Evolutionary conservation across 2,888 invertebrate genomes (phyloP), one percentile per base, ranked within the genome.

Genomic region (Napeogenes inachia): DNA sequence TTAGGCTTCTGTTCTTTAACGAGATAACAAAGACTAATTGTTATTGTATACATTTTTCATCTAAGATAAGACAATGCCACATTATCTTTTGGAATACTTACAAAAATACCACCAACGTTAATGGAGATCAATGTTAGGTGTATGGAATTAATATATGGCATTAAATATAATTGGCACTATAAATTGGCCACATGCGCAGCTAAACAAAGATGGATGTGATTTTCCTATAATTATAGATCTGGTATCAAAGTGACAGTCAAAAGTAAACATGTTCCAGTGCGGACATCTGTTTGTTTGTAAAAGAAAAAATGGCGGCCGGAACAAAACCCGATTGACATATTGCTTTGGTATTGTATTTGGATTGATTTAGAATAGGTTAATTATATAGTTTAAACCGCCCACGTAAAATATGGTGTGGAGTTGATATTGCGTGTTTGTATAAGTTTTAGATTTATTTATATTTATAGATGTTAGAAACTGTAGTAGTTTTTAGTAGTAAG

Each of bases 271-370:
- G 78, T 80, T 77, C 70, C 73, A 71, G 68, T 61, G 50, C 57
- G 68, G 80, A 80, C 78, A 72, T 80, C 71, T 81, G 85, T 86
- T 84, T 87, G 81, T 85, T 85, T 86, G 80, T 80, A 65, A 65
- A 70, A 71, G 65, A 73, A 73, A 82, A 84, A 84, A 86, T 82
- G 78, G 78, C 77, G 73, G 78, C 69, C 75, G 74, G 79, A 77
- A 79, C 77, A 72, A 76, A 77, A 76, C 72, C 67, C 77, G 82
- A 87, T 85, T 82, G 87, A 85, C 85, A 83, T 82, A 84, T 82
- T 75, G 82, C 75, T 77, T 74, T 70, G 70, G 77, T 75, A 82
- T 80, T 83, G 79, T 78, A 68, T 71, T 67, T 63, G 68, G 81
- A 84, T 81, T 83, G 82, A 82, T 84, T 82, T 82, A 77, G 76